A percentile compares a stretch with the other conserved stretches of the same genome.
phyloP scores from a whole-genome alignment of 1,140 invertebrate species.

The Cydia fagiglandana region DNA sequence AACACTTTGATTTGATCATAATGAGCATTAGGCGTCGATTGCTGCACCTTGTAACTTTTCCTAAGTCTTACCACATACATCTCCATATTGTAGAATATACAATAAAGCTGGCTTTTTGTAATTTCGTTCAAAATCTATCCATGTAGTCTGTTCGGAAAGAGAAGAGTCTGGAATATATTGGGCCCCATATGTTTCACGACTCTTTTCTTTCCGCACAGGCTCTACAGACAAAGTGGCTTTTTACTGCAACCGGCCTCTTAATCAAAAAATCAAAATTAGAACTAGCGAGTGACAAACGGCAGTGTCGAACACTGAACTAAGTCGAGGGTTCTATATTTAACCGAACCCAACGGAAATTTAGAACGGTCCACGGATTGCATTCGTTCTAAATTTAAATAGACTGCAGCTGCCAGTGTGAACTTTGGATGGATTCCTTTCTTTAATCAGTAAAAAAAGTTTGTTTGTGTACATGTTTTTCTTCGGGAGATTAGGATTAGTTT shows the following conservation, averaged over 20 bases:
- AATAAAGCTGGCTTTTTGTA: not conserved
- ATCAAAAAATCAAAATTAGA: constrained; percentile 57
- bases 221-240: not conserved
- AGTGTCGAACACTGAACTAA: constrained; percentile 72
- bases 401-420: constrained; percentile 69
- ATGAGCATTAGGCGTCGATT: too few species aligned
- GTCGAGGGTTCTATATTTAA: constrained; percentile 69
- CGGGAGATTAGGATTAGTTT: not conserved
- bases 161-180: too few species aligned
- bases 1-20: too few species aligned
- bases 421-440: constrained; percentile 60
- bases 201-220: too few species aligned
- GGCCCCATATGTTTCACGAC: too few species aligned
- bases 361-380: constrained; percentile 67
- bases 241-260: constrained; percentile 7
- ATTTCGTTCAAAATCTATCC: not conserved
- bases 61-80: too few species aligned
- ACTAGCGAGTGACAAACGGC: constrained; percentile 63
- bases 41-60: too few species aligned
- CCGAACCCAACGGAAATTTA: constrained; percentile 70
- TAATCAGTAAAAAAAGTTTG: constrained; percentile 37
- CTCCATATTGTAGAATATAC: too few species aligned
- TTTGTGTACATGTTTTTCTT: constrained; percentile 29
- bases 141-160: not conserved
- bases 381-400: constrained; percentile 57